A percentile compares a stretch with the other conserved stretches of the same genome.
phyloP scores from a whole-genome alignment of 2,888 invertebrate species.

The Gasteruption jaculator region DNA sequence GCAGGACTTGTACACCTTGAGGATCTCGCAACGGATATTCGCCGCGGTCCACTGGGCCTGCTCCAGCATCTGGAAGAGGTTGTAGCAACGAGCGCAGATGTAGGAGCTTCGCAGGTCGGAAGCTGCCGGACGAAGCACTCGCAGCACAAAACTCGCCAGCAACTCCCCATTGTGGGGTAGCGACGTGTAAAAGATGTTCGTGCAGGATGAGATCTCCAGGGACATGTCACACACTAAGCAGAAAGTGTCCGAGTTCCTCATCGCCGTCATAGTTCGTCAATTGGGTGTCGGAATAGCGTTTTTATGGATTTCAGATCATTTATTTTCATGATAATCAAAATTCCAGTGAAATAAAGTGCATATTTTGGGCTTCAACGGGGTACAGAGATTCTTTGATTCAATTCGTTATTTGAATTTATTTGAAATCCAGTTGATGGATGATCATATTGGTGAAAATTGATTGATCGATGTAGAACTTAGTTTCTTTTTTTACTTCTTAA shows the following conservation, averaged over 20 bases:
- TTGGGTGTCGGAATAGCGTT: too few relatives aligned
- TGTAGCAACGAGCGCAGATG: conserved; percentile 35
- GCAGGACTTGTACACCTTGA: conserved; percentile 29
- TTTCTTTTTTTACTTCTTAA: too few relatives aligned
- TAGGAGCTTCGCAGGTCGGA: conserved; percentile 29
- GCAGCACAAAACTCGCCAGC: conserved; percentile 31
- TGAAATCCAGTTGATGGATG: too few relatives aligned
- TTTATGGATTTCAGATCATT: too few relatives aligned
- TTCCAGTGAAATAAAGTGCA: too few relatives aligned
- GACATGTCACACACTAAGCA: conserved; percentile 33
- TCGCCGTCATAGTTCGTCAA: too few relatives aligned
- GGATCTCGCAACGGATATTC: conserved; percentile 34
- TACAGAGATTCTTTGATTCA: too few relatives aligned
- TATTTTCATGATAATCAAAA: too few relatives aligned
- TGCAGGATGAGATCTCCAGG: conserved; percentile 25
- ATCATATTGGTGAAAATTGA: too few relatives aligned
- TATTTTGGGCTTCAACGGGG: too few relatives aligned
- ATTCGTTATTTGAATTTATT: too few relatives aligned
- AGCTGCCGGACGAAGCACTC: conserved; percentile 25
- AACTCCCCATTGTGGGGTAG: conserved; percentile 31
- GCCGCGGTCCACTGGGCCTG: conserved; percentile 37
- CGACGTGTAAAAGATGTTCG: conserved; percentile 35
- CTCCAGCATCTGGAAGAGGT: conserved; percentile 37
- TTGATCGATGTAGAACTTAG: too few relatives aligned
- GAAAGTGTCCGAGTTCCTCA: conserved; percentile 21